Evolutionary conservation across 2,113 vertebrate species (phyloP).

Genomic region (Rhabdomys dilectus): DNA sequence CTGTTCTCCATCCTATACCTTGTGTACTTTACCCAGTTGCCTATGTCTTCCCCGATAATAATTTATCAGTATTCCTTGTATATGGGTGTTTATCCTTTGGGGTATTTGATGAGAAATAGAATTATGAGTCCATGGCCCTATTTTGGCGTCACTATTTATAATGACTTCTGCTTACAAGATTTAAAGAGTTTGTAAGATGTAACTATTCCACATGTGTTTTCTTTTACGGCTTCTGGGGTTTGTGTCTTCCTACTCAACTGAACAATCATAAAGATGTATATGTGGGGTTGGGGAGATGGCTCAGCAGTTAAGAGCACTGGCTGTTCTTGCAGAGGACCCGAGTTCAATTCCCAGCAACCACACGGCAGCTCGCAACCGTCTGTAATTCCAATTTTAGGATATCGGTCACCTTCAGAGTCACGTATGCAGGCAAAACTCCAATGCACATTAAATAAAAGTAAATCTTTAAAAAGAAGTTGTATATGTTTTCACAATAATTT

Average conservation of each 20-base stretch:
- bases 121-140: not conserved
- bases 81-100: conserved; percentile 21
- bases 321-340: no score
- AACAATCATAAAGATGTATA: not conserved
- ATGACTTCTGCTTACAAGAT: not conserved
- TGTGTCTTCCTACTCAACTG: not conserved
- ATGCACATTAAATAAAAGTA: no score
- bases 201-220: not conserved
- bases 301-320: no score
- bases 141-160: not conserved
- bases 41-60: not conserved
- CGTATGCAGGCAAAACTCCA: no score
- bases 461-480: not conserved
- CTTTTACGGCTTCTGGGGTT: not conserved
- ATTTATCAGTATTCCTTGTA: not conserved
- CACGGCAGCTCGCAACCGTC: no score
- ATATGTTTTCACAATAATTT: not conserved
- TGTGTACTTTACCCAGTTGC: not conserved
- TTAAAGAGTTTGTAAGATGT: conserved; percentile 5
- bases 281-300: no score
- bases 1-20: not conserved
- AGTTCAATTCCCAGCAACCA: no score
- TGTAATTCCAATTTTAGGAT: no score
- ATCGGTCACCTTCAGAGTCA: no score
- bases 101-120: conserved; percentile 6